Conservation (phyloP, 2,113 vertebrate genomes). For the Nycticorax nycticorax region DNA sequence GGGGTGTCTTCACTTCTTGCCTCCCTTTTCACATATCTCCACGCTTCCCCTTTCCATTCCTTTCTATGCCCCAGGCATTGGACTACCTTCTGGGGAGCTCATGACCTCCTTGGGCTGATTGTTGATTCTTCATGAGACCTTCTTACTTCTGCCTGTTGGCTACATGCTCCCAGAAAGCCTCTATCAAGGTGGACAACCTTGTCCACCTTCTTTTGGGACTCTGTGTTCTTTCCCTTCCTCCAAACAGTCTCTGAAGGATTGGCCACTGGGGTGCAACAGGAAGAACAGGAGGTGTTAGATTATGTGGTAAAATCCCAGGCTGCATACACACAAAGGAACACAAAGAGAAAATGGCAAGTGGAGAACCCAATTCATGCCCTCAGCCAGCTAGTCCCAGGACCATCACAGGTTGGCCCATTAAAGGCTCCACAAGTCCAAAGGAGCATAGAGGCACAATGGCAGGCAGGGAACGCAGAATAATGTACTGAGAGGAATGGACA, state of each 20-base stretch:
- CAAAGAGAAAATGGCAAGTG: neutral
- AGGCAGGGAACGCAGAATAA: neutral
- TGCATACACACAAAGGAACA: neutral
- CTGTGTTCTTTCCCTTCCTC: neutral
- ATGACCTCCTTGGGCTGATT: neutral
- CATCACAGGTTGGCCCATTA: neutral
- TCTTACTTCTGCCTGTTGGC: neutral
- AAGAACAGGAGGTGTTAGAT: neutral
- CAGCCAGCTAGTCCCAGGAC: neutral
- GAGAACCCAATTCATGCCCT: neutral
- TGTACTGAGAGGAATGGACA: neutral
- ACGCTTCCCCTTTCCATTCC: neutral
- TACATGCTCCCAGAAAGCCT: neutral
- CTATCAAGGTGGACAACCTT: neutral
- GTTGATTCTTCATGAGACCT: neutral
- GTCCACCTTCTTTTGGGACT: neutral
- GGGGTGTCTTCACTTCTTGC: neutral
- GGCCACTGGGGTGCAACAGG: neutral
- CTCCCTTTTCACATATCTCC: neutral
- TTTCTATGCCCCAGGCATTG: neutral
- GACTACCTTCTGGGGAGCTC: neutral
- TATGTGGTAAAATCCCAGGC: neutral
- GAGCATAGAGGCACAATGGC: neutral
- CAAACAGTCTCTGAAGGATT: neutral
- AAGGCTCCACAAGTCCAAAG: neutral